Evolutionary conservation across 2,888 invertebrate species (phyloP), one percentile per base, ranked within the genome.

Genomic region (Tachina fera): DNA sequence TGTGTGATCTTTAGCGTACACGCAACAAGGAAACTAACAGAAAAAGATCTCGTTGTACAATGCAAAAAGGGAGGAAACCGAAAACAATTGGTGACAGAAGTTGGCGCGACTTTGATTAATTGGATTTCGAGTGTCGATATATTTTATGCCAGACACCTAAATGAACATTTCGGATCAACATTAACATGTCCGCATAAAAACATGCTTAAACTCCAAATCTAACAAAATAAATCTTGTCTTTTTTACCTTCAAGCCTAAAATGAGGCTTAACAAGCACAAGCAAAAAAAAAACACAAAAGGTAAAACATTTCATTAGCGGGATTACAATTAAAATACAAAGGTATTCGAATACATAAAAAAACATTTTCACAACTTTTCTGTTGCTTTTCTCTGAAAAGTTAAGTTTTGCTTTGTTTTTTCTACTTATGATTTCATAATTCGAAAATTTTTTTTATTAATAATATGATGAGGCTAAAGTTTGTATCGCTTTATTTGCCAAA

Each of bases 51-150:
- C 56, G 19, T 22, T 16, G 41, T n/a, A 60, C 14, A 51, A 51
- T n/a, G 16, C 58, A 60, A 60, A 58, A 75, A 45, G 61, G 60
- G 61, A 81, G 78, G 51, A 61, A 77, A 84, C 47, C 58, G 70
- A 39, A 80, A 85, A 86, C 77, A 83, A 86, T 83, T 80, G 80
- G 86, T 88, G 89, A 88, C 89, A 89, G 87, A 88, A 88, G 88
- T 89, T 88, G 89, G 88, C 89, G 88, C 88, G 88, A 87, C 89
- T 88, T 89, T 90, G 90, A 90, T 90, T 90, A 90, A 90, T 90
- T 90, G 89, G 88, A 88, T 88, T 88, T 88, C 87, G 89, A 82
- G 88, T 89, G 88, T 88, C 88, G 88, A 89, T 89, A 87, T 85
- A 87, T 87, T 87, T 87, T 82, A 86, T 75, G 83, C 82, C 80